phyloP scores from a whole-genome alignment of 1,140 invertebrate genomes.

The Lithobius niger region DNA sequence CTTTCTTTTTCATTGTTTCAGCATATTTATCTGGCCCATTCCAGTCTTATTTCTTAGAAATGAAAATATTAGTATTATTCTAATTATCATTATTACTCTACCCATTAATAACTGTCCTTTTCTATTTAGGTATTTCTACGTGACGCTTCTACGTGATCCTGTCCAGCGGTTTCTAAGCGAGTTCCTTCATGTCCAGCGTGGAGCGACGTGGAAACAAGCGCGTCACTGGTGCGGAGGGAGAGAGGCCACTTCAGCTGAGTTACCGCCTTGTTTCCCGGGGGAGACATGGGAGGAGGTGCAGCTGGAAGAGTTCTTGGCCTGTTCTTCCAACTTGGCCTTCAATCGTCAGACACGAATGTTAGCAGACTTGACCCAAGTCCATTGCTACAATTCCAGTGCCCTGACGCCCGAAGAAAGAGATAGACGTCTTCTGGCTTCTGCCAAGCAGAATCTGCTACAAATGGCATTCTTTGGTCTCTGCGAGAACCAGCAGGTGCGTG shows the following conservation, averaged over 20 bases:
- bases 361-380: conserved; percentile 81
- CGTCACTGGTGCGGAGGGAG: conserved; percentile 76
- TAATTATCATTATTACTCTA: too few species aligned
- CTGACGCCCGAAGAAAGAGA: conserved; percentile 49
- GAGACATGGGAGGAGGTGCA: conserved; percentile 48
- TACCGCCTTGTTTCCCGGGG: conserved; percentile 42
- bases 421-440: conserved; percentile 74
- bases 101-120: too few species aligned
- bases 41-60: too few species aligned
- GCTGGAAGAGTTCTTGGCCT: conserved; percentile 74
- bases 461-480: conserved; percentile 97
- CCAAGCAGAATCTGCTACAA: conserved; percentile 82
- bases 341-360: conserved; percentile 97
- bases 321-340: conserved; percentile 80
- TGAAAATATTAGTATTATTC: too few species aligned
- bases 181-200: conserved; percentile 87
- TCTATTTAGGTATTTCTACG: conserved; percentile 73
- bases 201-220: conserved; percentile 85
- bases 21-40: too few species aligned
- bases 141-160: conserved; percentile 86
- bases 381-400: conserved; percentile 81
- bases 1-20: too few species aligned
- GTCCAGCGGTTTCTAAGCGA: conserved; percentile 80
- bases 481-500: conserved; percentile 83
- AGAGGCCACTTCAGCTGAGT: conserved; percentile 49